These are phyloP conservation scores for Hucho hucho DNA, from an alignment of 2,113 vertebrate genomes.

Conservation along the genomic window DNA sequence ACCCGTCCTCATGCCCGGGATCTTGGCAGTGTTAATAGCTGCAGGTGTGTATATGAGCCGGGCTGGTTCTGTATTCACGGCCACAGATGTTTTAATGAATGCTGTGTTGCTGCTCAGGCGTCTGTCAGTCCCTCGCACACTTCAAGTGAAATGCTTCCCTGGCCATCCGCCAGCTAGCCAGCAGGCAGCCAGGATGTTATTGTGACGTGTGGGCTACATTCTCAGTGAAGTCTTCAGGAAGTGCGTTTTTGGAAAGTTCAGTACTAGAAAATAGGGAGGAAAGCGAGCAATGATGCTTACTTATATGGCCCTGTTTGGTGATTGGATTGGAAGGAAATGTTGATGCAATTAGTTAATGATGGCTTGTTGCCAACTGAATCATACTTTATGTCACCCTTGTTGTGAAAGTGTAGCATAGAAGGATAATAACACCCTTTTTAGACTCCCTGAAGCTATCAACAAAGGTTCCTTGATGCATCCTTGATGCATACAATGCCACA, in stretches of 20 bases:
- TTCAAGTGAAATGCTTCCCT: conserved; percentile 49
- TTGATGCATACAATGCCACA: too few species aligned
- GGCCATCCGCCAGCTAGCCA: conserved; percentile 33
- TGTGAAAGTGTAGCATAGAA: too few species aligned
- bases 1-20: conserved; percentile 40
- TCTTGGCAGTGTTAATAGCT: conserved; percentile 52
- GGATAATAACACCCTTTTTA: too few species aligned
- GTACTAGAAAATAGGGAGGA: too few species aligned
- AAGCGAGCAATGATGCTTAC: too few species aligned
- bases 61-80: conserved; percentile 36
- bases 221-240: conserved; percentile 12
- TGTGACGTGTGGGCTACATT: conserved; percentile 22
- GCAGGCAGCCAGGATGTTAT: neutral
- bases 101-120: conserved; percentile 7
- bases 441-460: too few species aligned
- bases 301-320: too few species aligned
- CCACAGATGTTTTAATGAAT: conserved; percentile 28
- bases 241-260: neutral
- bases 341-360: too few species aligned
- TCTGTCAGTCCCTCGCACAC: conserved; percentile 55
- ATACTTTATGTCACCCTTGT: too few species aligned
- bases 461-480: too few species aligned
- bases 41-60: conserved; percentile 40
- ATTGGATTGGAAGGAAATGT: too few species aligned
- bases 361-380: too few species aligned